These are phyloP conservation scores for Dexiosoma caninum DNA, from an alignment of 2,888 invertebrate genomes.

Conservation along the genomic window DNA sequence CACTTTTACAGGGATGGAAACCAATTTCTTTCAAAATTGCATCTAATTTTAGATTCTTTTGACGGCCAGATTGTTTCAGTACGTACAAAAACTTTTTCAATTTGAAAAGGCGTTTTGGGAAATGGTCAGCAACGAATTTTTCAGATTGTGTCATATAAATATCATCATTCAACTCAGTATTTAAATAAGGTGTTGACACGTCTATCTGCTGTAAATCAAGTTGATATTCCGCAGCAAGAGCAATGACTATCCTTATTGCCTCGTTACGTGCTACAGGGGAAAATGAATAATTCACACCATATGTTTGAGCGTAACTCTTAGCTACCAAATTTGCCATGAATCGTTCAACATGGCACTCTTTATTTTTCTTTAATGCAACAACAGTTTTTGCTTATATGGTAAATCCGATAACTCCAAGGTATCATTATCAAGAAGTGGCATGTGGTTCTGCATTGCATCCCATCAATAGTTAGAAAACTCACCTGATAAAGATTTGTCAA, in stretches of 20 bases:
- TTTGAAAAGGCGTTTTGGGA: too few species aligned
- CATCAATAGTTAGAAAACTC: constrained; percentile 39
- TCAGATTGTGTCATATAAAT: constrained; percentile 56
- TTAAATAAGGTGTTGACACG: constrained; percentile 54
- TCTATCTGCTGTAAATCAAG: constrained; percentile 63
- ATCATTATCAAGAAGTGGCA: constrained; percentile 40
- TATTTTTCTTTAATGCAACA: background rate
- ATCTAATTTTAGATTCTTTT: too few species aligned
- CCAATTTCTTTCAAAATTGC: too few species aligned
- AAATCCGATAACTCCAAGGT: constrained; percentile 42
- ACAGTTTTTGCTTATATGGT: constrained; percentile 26
- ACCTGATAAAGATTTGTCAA: constrained; percentile 53
- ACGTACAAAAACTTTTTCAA: too few species aligned
- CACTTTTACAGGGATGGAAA: too few species aligned
- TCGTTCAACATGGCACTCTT: background rate
- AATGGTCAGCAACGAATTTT: too few species aligned
- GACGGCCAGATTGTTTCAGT: too few species aligned
- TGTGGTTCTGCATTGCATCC: constrained; percentile 58
- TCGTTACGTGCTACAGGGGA: constrained; percentile 59
- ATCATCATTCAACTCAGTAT: constrained; percentile 49
- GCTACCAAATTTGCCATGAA: constrained; percentile 46
- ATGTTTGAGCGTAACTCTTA: constrained; percentile 51
- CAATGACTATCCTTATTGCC: constrained; percentile 60
- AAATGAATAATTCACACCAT: constrained; percentile 55
- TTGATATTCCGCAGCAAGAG: constrained; percentile 56